Base-by-base conservation (phyloP, 1,140 invertebrate genomes). In the Drosophila rufa region DNA sequence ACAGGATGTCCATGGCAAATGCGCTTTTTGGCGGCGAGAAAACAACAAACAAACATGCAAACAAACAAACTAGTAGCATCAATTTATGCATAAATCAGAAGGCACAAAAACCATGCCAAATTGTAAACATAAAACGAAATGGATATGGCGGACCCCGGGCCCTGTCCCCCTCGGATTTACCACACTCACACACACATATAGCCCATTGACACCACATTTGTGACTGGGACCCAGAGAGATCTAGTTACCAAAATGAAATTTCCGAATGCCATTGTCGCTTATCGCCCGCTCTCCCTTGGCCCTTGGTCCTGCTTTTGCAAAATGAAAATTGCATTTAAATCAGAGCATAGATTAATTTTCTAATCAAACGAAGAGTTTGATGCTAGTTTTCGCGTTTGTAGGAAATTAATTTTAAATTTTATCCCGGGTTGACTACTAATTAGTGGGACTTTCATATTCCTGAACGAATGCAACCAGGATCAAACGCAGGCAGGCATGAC, bases 21-120 rank as follows among this genome's bases (percentile, higher is more conserved):
- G 80, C 74, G 80, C 68, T 82, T 82, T 82, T 82, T 82, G 80
- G 68, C 42, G 67, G 71, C 36, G 46, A 60, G 48, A 56, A 56
- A 40, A 40, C 14, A 56, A 36, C 46, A 59, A 80, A 80, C 69
- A 80, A 60, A 66, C 70, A 51, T 19, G 48, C 68, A 53, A 62
- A 67, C 69, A 79, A 75, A 69, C 75, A 82, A 56, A 79, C 71
- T 61, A 79, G 80, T 79, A 75, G 64, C 80, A 82, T 82, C 69
- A 82, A 82, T 82, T 82, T 82, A 75, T 83, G 75, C 80, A 82
- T 82, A 82, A 83, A 83, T 83, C 80, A 80, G 48, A 83, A 51
- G 55, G 61, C 69, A 83, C 75, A 82, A 83, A 82, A 82, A 82
- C 80, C 40, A 78, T 79, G 62, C 75, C 75, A 83, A 79, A 83